Evolutionary conservation across 2,888 invertebrate species (phyloP), one percentile per base, ranked within the genome.

Genomic region (Philereme vetulata): DNA sequence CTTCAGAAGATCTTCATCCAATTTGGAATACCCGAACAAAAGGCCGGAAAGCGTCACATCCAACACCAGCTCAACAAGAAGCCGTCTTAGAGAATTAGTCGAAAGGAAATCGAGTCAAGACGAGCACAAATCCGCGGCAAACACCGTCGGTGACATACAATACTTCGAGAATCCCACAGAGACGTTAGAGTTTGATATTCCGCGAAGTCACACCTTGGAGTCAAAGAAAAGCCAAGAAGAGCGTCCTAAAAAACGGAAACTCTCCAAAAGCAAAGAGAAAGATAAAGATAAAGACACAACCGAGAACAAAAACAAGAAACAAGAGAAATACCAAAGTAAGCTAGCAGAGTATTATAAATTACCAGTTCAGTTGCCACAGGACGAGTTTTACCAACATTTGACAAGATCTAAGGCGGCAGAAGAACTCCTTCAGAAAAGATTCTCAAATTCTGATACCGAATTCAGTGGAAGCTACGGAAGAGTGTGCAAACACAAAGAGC

Each of bases 81-180:
- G 90, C 85, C 91, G 89, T 77, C 90, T 90, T 80, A 85, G 88
- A 90, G 92, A 90, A 85, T 80, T 92, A 78, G 91, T 91, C 74
- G 92, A 92, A 82, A 88, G 91, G 81, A 92, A 91, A 84, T 89
- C 92, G 78, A 86, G 87, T 83, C 90, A 89, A 77, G 92, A 92
- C 84, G 91, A 91, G 71, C 88, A 88, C 78, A 91, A 86, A 76
- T 81, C 88, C 72, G 88, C 88, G 68, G 90, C 89, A 71, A 86
- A 90, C 80, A 84, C 90, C 75, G 90, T 88, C 75, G 85, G 84
- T 68, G 93, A 93, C 67, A 90, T 93, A 67, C 91, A 92, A 66
- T 93, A 93, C 75, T 91, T 93, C 78, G 91, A 92, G 74, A 93
- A 93, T 72, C 92, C 92, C 52, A 81, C 92, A 38, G 92, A 93